phyloP scores from a whole-genome alignment of 2,888 invertebrate species.

The Oconnorella tubifera region DNA sequence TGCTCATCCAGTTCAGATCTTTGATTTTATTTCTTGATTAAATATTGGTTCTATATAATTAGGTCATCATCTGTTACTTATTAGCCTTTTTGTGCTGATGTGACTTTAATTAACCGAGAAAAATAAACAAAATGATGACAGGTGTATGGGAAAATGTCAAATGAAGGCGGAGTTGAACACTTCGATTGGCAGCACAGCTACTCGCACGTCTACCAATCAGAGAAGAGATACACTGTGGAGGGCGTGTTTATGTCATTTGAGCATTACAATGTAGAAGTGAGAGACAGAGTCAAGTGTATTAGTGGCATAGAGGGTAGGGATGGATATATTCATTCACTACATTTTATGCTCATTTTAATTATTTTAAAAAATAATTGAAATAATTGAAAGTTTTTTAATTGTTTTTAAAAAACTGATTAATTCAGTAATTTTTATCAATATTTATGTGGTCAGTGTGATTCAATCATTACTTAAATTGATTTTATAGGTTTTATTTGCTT shows the following conservation, averaged over 20 bases:
- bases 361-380: no score
- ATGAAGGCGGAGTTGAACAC: conserved; percentile 61
- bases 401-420: background rate
- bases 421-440: background rate
- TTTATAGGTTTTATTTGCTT: no score
- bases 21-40: no score
- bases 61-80: no score
- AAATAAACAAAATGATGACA: no score
- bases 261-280: conserved; percentile 93
- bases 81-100: no score
- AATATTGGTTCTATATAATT: no score
- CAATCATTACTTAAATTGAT: no score
- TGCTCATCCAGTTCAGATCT: no score
- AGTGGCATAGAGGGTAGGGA: conserved; percentile 76
- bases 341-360: background rate
- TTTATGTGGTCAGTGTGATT: no score
- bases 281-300: conserved; percentile 93
- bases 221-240: conserved; percentile 79
- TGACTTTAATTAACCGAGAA: no score
- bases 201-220: conserved; percentile 82
- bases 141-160: conserved; percentile 80
- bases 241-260: conserved; percentile 95
- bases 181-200: conserved; percentile 95
- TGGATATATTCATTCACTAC: no score
- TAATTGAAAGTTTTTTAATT: background rate